Base-by-base conservation (phyloP, 2,113 vertebrate genomes). In the Chloropsis hardwickii region DNA sequence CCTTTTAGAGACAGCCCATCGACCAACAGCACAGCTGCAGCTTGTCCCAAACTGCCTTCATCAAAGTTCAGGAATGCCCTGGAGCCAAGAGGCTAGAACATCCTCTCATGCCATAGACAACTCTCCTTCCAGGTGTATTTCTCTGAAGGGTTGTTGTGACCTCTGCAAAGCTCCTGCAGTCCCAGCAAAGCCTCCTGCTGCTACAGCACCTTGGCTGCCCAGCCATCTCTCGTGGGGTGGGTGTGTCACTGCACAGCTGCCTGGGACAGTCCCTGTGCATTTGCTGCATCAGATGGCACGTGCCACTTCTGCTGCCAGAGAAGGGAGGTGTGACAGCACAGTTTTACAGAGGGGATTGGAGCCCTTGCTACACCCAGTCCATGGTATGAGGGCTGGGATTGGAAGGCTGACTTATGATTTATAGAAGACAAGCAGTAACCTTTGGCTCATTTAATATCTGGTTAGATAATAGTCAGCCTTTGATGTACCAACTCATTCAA, bases 111-210 rank as follows among this genome's bases (percentile, higher is more conserved):
- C 16, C 76, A 11, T 11, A 54, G 42, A 28, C 8, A 56, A 5
- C 27, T 31, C 29, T 76, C 12, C 28, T 64, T 40, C 33, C 4
- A 4, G 14, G 3, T 0, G 0, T 11, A 4, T 67, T 67, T 67
- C 35, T 31, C 28, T 9, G 1, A 44, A 61, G n/a, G 22, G 17
- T 6, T 33, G 9, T 12, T 8, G 25, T 12, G 12, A 89, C n/a
- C 56, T 69, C 50, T 69, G 33, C 37, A 64, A 81, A 86, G 58
- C 27, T 79, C 42, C 57, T 56, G 8, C 40, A 51, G 29, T 12
- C 18, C 12, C 48, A 83, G 57, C 17, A 50, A 67, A 77, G 33
- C 33, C 72, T 80, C 23, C 35, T 60, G 53, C 23, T 87, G 69
- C 44, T 58, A 14, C n/a, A 50, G 35, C 5, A 9, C 33, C 39